Base-by-base conservation (phyloP, 1,140 invertebrate genomes). In the Scaptomyza hsui region DNA sequence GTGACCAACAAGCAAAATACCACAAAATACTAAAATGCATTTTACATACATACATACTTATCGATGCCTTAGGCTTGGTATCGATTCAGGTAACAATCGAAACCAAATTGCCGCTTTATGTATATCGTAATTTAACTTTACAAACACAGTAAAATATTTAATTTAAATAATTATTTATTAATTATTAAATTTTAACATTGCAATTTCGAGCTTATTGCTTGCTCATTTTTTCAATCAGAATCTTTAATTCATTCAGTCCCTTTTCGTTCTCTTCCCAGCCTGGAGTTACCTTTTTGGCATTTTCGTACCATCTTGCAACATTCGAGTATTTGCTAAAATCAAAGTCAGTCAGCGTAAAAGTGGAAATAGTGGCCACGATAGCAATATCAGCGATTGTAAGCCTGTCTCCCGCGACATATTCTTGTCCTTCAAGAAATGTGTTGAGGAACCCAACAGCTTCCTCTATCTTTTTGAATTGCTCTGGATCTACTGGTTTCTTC, bases 351-450 rank as follows among this genome's bases (percentile, higher is more conserved):
- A 81, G n/a, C 2, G 45, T 48, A 13, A 74, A 74, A 1, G 73
- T 65, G 3, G 73, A 77, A 3, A 82, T 53, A 4, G 52, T 68
- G 3, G 78, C 45, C 47, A 82, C n/a, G 37, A 81, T 60, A 6
- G 78, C 49, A 24, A 73, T 73, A 12, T 81, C 78, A 6, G 78
- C 78, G 2, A 81, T 9, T 2, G 78, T 76, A 1, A 81, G 26
- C 1, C 67, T 44, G 10, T 48, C 35, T 9, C 78, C 78, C 7
- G 78, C 78, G n/a, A 77, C 69, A 32, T 70, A 81, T 1, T 45
- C 26, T 24, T 81, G 49, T 3, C 60, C 73, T 21, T 81, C 51
- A 1, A 81, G 35, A 37, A 81, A 77, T 2, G 29, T 65, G 24
- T 81, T 49, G 0, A 77, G 47, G 6, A 82, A 62, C 0, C 32